Evolutionary conservation across 2,797 vertebrate species (phyloP), one percentile per base, ranked within the genome.

Genomic region (Trichosurus vulpecula): DNA sequence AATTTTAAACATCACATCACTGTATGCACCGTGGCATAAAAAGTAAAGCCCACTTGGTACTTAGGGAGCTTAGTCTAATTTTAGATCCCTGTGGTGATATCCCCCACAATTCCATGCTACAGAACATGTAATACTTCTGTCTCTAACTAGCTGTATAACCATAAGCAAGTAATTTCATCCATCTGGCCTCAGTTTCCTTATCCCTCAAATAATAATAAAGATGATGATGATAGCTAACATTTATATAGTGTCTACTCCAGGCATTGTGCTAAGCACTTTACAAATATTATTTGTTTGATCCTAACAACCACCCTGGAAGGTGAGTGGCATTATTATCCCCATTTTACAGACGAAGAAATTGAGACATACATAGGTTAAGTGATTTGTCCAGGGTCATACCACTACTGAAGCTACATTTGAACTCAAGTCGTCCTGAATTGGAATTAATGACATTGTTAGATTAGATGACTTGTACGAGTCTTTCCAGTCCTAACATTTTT

Each of bases 1-100:
- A 94, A 94, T 97, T 95, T 95, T 97, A 93, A 97, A 95, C 74
- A 74, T 96, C 96, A 87, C 41, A 47, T 51, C 74, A 87, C 74
- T 12, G 41, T 51, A 87, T 87, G 25, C 41, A 95, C 92, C 93
- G 92, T 92, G 12, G 0, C 81, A 93, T 81, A 96, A 94, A 97
- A 98, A 94, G 94, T 96, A 98, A 96, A 93, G 92, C 93, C 96
- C 74, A 58, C 19, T 95, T 97, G 90, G 51, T 47, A 27, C 2
- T 41, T 54, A 6, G 25, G 90, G 97, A 95, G 94, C 58, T 97
- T 94, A 41, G 66, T 95, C 97, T 94, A 92, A 97, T 95, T 97
- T 87, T 96, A 93, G 74, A 94, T 93, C 51, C 51, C 66, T 94
- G 92, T n/a, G 81, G 74, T 81, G 74, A 47, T 47, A 53, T 11